A percentile compares a stretch with the other conserved stretches of the same genome.
phyloP scores from a whole-genome alignment of 2,113 vertebrate species.

The Zosterops japonicus region DNA sequence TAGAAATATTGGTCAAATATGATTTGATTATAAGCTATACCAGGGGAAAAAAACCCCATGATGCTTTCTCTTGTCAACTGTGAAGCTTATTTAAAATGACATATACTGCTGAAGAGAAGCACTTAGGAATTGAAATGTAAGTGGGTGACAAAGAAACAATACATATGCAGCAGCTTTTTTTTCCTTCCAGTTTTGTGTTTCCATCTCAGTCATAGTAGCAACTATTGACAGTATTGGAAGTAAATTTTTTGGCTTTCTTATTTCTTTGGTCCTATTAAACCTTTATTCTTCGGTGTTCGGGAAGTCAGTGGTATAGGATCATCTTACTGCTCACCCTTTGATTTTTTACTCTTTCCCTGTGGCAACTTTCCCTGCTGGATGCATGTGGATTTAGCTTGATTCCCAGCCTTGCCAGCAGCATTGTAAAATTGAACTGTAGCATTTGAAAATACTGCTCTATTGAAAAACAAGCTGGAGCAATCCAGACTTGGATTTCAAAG shows the following conservation, averaged over 20 bases:
- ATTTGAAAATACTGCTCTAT: slow-evolving; percentile 21
- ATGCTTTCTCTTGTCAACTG: not conserved
- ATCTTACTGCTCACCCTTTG: not conserved
- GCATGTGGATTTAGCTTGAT: slow-evolving; percentile 30
- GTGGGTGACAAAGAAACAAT: slow-evolving; percentile 1
- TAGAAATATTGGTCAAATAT: not conserved
- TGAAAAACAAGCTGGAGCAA: slow-evolving; percentile 33
- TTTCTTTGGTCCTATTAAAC: not conserved
- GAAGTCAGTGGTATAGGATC: not conserved
- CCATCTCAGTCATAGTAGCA: not conserved
- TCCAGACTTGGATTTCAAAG: slow-evolving; percentile 37
- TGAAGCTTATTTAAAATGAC: not conserved
- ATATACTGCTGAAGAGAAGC: not conserved
- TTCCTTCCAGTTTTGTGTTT: not conserved
- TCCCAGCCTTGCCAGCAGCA: slow-evolving; percentile 9
- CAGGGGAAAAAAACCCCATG: not conserved
- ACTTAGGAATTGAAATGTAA: slow-evolving; percentile 12
- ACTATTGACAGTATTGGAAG: not conserved
- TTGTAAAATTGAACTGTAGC: slow-evolving; percentile 35
- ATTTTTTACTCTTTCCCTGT: slow-evolving; percentile 21
- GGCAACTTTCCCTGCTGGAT: slow-evolving; percentile 19
- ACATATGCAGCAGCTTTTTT: not conserved
- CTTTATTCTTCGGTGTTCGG: slow-evolving; percentile 9
- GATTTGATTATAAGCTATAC: not conserved
- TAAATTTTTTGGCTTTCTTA: not conserved